Conservation (phyloP, 2,888 invertebrate species). For the Metallyticus violacea region DNA sequence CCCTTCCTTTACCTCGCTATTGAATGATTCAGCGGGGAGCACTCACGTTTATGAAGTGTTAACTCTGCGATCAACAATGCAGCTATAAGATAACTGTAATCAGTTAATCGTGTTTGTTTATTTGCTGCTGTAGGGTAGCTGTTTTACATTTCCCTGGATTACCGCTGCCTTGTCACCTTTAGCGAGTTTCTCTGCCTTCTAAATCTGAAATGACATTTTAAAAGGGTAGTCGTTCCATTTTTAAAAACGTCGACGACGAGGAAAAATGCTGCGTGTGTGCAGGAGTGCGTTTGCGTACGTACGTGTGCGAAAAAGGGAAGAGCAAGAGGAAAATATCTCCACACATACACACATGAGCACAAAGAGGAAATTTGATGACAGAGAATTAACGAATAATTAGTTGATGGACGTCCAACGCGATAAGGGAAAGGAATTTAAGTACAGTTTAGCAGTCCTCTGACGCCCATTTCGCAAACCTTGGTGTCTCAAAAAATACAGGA, state of each 20-base stretch:
- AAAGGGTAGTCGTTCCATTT: slow-evolving; percentile 31
- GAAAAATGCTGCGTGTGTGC: background rate
- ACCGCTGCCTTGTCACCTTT: slow-evolving; percentile 13
- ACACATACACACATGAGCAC: background rate
- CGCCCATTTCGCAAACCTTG: background rate
- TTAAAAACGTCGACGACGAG: slow-evolving; percentile 24
- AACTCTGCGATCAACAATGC: background rate
- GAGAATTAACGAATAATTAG: slow-evolving; percentile 34
- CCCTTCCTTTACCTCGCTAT: background rate
- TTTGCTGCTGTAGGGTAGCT: background rate
- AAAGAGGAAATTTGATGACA: slow-evolving; percentile 34
- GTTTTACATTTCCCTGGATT: slow-evolving; percentile 1
- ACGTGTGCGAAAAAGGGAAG: background rate
- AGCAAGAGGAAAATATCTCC: slow-evolving; percentile 3
- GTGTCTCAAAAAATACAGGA: background rate
- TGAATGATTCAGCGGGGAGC: background rate
- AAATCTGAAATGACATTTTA: slow-evolving; percentile 35
- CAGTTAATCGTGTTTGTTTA: slow-evolving; percentile 12
- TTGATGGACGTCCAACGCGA: slow-evolving; percentile 31
- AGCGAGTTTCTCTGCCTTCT: slow-evolving; percentile 17
- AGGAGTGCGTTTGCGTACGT: background rate
- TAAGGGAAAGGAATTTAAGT: slow-evolving; percentile 15
- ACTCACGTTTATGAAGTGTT: background rate
- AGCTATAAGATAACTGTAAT: slow-evolving; percentile 4
- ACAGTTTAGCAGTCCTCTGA: background rate